Evolutionary conservation across 2,113 vertebrate genomes (phyloP), one percentile per base, ranked within the genome.

Genomic region (Silurus meridionalis): DNA sequence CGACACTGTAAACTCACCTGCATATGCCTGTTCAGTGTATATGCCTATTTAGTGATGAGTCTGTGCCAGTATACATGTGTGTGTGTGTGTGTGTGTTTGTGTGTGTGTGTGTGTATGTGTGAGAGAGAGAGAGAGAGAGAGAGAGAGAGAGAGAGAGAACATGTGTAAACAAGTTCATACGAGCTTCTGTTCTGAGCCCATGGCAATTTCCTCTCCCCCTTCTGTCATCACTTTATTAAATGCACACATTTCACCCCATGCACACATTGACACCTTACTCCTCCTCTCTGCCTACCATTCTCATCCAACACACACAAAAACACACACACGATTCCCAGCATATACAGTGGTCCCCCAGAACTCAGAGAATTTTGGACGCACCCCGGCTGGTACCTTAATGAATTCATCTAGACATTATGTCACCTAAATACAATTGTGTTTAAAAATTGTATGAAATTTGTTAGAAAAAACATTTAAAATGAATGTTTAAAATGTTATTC

Each of bases 51-150:
- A 37, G 37, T 37, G 37, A 37, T 37, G 37, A 37, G 60, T 71
- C 67, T 63, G 67, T 71, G 63, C 55, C 60, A 74, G 21, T 83
- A 85, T 88, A 23, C 82, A 23, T 86, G 17, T 79, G 58, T 91
- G 88, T 80, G 85, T 81, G 87, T 86, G 86, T 84, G 86, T 63
- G 86, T 50, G 52, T 61, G 78, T 72, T 19, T 28, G 23, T 23
- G 37, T 50, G 67, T 50, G 28, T 63, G 66, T 57, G 50, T 6
- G 90, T 87, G 80, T 67, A 48, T 67, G 57, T 83, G 80, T 80
- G 86, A 86, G 60, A 23, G 21, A 23, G 81, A 25, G 57, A 6
- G 19, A 15, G 21, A 14, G 37, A 58, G 69, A 60, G 28, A 50
- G 19, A 52, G 72, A 53, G 13, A 25, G 13, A 28, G 5, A 53